These are phyloP conservation scores for Anoplius nigerrimus DNA, from an alignment of 2,888 invertebrate genomes.

Conservation along the genomic window DNA sequence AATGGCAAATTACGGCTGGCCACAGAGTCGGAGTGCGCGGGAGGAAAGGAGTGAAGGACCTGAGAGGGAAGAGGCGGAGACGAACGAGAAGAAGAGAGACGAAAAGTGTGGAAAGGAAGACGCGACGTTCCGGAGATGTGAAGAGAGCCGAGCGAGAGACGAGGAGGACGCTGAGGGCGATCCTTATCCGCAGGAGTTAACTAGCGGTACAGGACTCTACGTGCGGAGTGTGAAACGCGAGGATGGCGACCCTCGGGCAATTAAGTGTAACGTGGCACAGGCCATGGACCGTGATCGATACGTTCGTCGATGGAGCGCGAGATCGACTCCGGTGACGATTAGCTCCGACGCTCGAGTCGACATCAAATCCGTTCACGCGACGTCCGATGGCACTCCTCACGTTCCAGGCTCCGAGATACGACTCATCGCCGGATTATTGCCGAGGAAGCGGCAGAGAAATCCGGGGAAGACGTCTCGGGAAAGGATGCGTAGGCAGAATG, in stretches of 20 bases:
- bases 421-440: too few relatives aligned
- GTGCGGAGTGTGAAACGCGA: slow-evolving; percentile 17
- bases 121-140: slow-evolving; percentile 10
- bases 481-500: too few relatives aligned
- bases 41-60: slow-evolving; percentile 2
- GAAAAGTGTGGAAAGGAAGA: not conserved
- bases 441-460: too few relatives aligned
- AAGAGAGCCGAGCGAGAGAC: slow-evolving; percentile 12
- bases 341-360: too few relatives aligned
- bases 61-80: slow-evolving; percentile 5
- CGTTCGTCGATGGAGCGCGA: too few relatives aligned
- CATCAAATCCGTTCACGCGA: too few relatives aligned
- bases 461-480: too few relatives aligned
- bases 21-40: not conserved
- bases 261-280: not conserved
- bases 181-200: slow-evolving; percentile 19
- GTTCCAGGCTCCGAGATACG: too few relatives aligned
- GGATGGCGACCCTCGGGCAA: slow-evolving; percentile 4
- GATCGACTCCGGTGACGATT: too few relatives aligned
- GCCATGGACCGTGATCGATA: too few relatives aligned
- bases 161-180: slow-evolving; percentile 10
- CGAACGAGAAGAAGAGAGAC: not conserved
- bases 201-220: slow-evolving; percentile 10
- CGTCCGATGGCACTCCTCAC: too few relatives aligned
- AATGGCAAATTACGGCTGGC: slow-evolving; percentile 18